Evolutionary conservation across 2,797 vertebrate species (phyloP).

Genomic region (Scomberomorus guttatus): DNA sequence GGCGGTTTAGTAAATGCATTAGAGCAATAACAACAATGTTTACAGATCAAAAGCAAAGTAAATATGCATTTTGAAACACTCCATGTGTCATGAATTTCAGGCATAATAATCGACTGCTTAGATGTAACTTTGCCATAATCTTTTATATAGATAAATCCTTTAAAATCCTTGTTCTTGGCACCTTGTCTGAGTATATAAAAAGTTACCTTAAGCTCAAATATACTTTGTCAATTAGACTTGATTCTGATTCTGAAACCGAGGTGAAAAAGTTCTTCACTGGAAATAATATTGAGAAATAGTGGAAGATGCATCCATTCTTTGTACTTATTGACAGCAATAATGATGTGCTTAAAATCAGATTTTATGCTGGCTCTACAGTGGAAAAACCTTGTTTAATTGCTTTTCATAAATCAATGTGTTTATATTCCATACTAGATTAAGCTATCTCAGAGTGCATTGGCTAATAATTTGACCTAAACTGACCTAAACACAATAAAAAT

Average conservation of each 20-base stretch:
- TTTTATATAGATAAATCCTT: not conserved
- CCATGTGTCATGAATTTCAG: not conserved
- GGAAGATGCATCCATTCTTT: not conserved
- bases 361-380: too few species aligned
- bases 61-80: conserved; percentile 14
- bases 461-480: too few species aligned
- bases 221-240: not conserved
- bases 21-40: conserved; percentile 11
- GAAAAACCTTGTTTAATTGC: too few species aligned
- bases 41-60: conserved; percentile 30
- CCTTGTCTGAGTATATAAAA: not conserved
- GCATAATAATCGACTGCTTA: not conserved
- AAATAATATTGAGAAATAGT: not conserved
- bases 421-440: too few species aligned
- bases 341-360: not conserved
- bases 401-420: too few species aligned
- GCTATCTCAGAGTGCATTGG: too few species aligned
- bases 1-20: conserved; percentile 23
- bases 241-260: not conserved
- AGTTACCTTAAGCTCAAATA: not conserved
- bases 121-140: not conserved
- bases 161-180: not conserved
- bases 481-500: not conserved
- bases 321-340: not conserved
- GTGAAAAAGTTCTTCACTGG: not conserved